Conservation (phyloP, 2,797 vertebrate species). For the Acipenser oxyrinchus region DNA sequence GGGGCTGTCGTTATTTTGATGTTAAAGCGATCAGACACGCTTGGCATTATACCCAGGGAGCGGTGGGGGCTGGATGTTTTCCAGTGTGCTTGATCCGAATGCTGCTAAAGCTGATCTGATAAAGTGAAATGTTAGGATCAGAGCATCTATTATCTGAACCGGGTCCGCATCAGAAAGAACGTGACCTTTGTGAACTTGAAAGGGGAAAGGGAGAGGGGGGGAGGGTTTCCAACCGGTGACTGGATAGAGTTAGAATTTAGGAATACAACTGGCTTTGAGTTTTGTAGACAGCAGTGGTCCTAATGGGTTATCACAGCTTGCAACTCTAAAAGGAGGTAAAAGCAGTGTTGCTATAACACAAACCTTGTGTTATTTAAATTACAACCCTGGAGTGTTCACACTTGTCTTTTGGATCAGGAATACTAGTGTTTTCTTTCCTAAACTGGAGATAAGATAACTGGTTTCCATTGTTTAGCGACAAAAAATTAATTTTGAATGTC, state of each 20-base stretch:
- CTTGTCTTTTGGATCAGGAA: too few species aligned
- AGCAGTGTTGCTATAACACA: not conserved
- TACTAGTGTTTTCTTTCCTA: too few species aligned
- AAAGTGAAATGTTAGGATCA: slow-evolving; percentile 62
- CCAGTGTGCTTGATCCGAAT: slow-evolving; percentile 59
- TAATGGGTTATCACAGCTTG: not conserved
- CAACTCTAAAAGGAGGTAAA: too few species aligned
- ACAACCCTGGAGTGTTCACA: too few species aligned
- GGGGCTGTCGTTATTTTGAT: slow-evolving; percentile 49
- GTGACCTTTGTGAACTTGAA: not conserved
- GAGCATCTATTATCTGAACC: slow-evolving; percentile 55
- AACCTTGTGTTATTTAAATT: too few species aligned
- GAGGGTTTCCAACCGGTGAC: not conserved
- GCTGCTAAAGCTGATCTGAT: slow-evolving; percentile 64
- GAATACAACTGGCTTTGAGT: too few species aligned
- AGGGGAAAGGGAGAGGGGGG: slow-evolving; percentile 22
- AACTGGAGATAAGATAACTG: too few species aligned
- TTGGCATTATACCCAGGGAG: slow-evolving; percentile 56
- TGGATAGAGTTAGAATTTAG: too few species aligned
- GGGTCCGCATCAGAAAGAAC: slow-evolving; percentile 31
- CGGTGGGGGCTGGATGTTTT: slow-evolving; percentile 29
- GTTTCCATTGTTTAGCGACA: too few species aligned
- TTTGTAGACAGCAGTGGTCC: not conserved
- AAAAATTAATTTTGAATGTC: too few species aligned
- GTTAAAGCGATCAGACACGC: slow-evolving; percentile 58